Percentiles rank a stretch among this genome's conserved stretches.
phyloP scores from a whole-genome alignment of 92 coral and sea anemone species.

The Phymanthus crucifer region DNA sequence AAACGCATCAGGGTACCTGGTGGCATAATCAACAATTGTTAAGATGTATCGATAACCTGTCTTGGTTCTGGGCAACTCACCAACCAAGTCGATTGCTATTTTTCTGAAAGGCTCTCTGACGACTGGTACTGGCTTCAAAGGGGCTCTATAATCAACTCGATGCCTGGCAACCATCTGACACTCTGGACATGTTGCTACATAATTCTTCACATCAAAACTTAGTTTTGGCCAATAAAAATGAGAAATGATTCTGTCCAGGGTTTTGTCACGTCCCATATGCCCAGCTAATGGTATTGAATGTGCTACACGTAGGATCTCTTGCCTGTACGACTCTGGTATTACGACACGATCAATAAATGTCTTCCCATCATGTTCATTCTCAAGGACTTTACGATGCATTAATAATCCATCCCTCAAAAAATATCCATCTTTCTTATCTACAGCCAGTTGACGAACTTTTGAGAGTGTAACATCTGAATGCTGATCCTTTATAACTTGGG shows the following conservation, averaged over 20 bases:
- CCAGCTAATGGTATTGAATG: conserved; percentile 55
- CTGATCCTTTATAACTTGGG: conserved; percentile 24
- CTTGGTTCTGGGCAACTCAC: conserved; percentile 42
- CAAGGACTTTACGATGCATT: conserved; percentile 5
- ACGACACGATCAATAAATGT: conserved; percentile 1
- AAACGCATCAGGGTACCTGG: conserved; percentile 56
- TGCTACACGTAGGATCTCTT: conserved; percentile 36
- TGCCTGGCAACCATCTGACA: conserved; percentile 53
- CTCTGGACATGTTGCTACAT: conserved; percentile 44
- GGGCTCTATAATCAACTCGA: not conserved
- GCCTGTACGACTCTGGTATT: conserved; percentile 33
- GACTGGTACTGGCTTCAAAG: conserved; percentile 26
- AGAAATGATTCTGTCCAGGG: conserved; percentile 22
- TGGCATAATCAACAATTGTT: conserved; percentile 47
- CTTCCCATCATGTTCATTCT: not conserved
- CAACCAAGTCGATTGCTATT: conserved; percentile 46
- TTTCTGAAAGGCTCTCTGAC: conserved; percentile 43
- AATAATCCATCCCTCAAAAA: conserved; percentile 20
- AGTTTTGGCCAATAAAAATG: conserved; percentile 43
- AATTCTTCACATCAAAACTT: conserved; percentile 27
- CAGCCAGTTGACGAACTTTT: conserved; percentile 10
- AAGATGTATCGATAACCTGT: conserved; percentile 44
- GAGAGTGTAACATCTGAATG: conserved; percentile 30
- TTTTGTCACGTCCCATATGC: conserved; percentile 45
- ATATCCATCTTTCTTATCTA: conserved; percentile 53